Conservation (phyloP, 64 coral and sea anemone genomes). For the Catalaphyllia jardinei region DNA sequence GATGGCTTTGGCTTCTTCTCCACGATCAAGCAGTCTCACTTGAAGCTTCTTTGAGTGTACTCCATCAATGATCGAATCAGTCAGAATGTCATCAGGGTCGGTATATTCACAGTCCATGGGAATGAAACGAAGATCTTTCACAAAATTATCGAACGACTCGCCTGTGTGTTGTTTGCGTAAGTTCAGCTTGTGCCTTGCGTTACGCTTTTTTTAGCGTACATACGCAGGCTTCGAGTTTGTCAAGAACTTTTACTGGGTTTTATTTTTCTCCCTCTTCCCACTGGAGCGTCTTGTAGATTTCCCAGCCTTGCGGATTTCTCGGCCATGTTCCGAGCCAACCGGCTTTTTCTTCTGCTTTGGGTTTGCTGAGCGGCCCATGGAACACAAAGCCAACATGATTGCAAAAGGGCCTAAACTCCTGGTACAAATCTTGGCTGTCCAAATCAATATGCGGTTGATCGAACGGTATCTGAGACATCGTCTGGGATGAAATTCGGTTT, state of each 20-base stretch:
- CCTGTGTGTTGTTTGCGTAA: constrained; percentile 34
- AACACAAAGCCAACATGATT: constrained; percentile 40
- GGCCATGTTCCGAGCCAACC: constrained; percentile 42
- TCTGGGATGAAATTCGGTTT: constrained; percentile 17
- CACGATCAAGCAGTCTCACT: constrained; percentile 56
- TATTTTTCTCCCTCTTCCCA: constrained; percentile 28
- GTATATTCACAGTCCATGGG: too few relatives aligned
- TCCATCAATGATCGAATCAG: constrained; percentile 64
- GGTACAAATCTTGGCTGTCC: constrained; percentile 48
- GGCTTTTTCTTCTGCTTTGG: constrained; percentile 49
- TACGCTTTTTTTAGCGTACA: constrained; percentile 51
- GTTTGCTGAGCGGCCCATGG: background rate
- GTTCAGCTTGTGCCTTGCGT: constrained; percentile 49
- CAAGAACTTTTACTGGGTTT: constrained; percentile 10
- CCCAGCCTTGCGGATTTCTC: constrained; percentile 4
- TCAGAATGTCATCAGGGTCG: too few relatives aligned
- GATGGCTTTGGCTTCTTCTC: too few relatives aligned
- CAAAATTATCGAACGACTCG: too few relatives aligned
- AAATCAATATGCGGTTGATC: constrained; percentile 45
- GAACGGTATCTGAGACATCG: constrained; percentile 8
- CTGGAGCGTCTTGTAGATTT: too few relatives aligned
- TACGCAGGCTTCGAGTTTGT: constrained; percentile 37
- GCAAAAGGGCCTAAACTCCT: constrained; percentile 20
- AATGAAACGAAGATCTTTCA: too few relatives aligned
- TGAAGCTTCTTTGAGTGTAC: constrained; percentile 53